A percentile compares a stretch with the other conserved stretches of the same genome.
These are phyloP conservation scores for Marmota flaviventris DNA, from an alignment of 2,113 vertebrate genomes.

Conservation along the genomic window DNA sequence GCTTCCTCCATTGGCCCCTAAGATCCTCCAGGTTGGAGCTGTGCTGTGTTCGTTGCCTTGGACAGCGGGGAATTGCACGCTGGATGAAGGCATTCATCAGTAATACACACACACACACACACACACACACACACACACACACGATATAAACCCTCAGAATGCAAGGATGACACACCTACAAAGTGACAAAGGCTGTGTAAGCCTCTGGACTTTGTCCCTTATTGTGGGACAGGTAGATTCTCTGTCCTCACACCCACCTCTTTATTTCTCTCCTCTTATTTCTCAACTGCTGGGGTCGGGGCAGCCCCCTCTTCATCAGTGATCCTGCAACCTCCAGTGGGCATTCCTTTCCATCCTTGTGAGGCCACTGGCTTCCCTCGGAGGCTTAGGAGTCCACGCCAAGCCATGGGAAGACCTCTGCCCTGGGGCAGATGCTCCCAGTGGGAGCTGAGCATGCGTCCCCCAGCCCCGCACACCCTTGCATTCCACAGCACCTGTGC, in stretches of 20 bases:
- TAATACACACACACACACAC: background rate
- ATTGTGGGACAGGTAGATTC: background rate
- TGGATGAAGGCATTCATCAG: background rate
- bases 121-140: too few relatives aligned
- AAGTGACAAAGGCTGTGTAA: background rate
- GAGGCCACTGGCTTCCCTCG: background rate
- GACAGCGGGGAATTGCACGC: background rate
- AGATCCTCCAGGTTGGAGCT: background rate
- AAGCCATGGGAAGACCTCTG: background rate
- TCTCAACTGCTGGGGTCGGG: rapidly evolving
- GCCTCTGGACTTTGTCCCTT: background rate
- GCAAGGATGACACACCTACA: background rate
- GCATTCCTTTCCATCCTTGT: background rate
- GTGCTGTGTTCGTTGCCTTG: background rate
- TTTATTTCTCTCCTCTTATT: background rate
- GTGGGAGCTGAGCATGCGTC: background rate
- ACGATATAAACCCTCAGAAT: background rate
- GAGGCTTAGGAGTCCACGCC: background rate
- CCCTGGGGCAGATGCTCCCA: background rate
- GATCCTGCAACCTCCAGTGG: background rate
- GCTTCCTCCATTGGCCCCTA: background rate
- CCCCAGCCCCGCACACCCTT: background rate
- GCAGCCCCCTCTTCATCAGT: background rate
- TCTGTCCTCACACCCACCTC: background rate
- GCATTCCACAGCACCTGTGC: background rate